Evolutionary conservation across 2,797 vertebrate genomes (phyloP).

Genomic region (Fratercula arctica): DNA sequence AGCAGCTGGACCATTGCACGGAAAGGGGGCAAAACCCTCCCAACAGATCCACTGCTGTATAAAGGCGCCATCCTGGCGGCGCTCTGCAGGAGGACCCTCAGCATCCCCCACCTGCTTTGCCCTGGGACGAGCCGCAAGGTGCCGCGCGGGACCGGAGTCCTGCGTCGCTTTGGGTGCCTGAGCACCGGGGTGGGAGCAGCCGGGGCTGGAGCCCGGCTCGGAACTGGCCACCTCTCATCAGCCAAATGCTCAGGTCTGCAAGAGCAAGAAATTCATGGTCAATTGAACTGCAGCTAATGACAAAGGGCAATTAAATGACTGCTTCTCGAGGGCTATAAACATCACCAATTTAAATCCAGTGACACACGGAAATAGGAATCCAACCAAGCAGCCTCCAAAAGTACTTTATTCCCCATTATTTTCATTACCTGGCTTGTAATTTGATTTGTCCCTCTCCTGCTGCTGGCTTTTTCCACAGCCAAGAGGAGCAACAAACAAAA

Average conservation of each 20-base stretch:
- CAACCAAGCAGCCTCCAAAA: conserved; percentile 34
- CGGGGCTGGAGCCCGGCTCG: not conserved
- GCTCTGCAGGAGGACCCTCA: not conserved
- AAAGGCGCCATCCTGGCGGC: rapidly evolving
- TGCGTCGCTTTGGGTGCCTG: not conserved
- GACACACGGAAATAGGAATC: conserved; percentile 34
- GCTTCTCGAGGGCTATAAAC: conserved; percentile 28
- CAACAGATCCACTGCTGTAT: rapidly evolving
- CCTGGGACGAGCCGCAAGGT: not conserved
- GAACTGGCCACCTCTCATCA: not conserved
- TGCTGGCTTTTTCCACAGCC: not conserved
- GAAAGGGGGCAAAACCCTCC: not conserved
- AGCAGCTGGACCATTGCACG: not conserved
- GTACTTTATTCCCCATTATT: conserved; percentile 42
- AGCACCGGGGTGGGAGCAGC: not conserved
- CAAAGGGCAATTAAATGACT: conserved; percentile 40
- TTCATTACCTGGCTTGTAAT: conserved; percentile 60
- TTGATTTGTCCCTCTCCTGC: conserved; percentile 58
- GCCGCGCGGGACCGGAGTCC: not conserved
- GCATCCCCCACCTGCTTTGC: rapidly evolving
- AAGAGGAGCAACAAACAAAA: not conserved
- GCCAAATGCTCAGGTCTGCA: not conserved
- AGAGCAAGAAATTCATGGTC: not conserved
- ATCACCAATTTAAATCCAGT: not conserved
- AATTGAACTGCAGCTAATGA: conserved; percentile 25